Evolutionary conservation across 2,113 vertebrate species (phyloP).

Genomic region (Dasyornis broadbenti): DNA sequence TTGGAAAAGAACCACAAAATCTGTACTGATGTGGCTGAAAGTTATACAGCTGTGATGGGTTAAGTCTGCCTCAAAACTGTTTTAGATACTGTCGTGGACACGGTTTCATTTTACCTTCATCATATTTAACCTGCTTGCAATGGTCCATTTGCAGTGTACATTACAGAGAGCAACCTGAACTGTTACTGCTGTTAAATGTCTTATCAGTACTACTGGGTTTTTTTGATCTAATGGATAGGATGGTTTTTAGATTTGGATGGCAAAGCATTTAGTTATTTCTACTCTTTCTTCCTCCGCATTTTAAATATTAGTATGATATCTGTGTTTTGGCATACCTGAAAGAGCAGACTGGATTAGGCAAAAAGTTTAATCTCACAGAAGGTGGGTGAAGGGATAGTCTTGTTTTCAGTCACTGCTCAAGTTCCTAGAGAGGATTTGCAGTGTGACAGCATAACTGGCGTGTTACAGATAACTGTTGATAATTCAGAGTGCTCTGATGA

Average conservation of each 20-base stretch:
- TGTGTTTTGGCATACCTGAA: not conserved
- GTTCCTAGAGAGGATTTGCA: not conserved
- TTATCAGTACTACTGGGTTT: not conserved
- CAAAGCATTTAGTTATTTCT: not conserved
- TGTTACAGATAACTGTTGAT: not conserved
- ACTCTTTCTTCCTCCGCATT: not conserved
- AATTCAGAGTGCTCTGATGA: not conserved
- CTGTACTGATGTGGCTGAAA: not conserved
- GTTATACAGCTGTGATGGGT: not conserved
- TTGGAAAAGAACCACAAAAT: not conserved
- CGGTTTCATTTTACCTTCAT: not conserved
- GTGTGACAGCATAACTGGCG: not conserved
- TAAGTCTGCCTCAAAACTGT: not conserved
- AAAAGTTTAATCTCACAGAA: not conserved
- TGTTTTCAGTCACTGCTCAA: not conserved
- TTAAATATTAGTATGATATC: not conserved
- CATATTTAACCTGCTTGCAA: not conserved
- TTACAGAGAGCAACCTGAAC: not conserved
- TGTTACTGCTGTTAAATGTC: not conserved
- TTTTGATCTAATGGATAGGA: not conserved
- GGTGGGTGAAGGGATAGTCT: not conserved
- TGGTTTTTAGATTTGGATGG: not conserved
- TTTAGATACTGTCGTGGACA: not conserved
- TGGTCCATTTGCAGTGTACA: not conserved
- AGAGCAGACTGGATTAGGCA: not conserved